These are phyloP conservation scores for Calyptommatus sinebrachiatus DNA, from an alignment of 2,113 vertebrate species.

Conservation along the genomic window DNA sequence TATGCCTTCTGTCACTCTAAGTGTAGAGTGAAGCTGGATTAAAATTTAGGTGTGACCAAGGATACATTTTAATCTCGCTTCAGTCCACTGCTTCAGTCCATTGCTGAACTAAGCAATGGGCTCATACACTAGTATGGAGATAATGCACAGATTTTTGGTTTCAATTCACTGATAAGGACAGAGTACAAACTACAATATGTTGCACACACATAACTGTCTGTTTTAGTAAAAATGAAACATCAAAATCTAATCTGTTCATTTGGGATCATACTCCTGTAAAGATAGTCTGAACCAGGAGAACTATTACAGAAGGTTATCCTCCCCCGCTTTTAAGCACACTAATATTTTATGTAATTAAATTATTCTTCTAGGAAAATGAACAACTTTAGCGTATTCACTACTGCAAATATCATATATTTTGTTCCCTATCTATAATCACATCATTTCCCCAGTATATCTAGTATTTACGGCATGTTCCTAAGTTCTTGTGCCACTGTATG, in stretches of 20 bases:
- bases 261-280: not conserved
- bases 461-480: too few species aligned
- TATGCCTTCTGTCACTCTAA: too few species aligned
- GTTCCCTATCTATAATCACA: too few species aligned
- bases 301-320: not conserved
- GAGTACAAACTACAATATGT: not conserved
- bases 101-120: too few species aligned
- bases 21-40: too few species aligned
- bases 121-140: too few species aligned
- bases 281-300: not conserved
- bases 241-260: not conserved
- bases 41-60: too few species aligned
- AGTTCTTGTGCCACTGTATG: too few species aligned
- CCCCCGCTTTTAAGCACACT: not conserved
- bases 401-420: not conserved
- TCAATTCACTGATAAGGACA: not conserved
- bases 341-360: not conserved
- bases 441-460: too few species aligned
- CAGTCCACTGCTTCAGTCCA: not conserved
- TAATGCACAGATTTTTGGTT: not conserved
- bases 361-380: not conserved
- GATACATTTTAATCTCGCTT: too few species aligned
- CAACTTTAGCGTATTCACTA: not conserved
- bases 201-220: not conserved
- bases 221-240: not conserved